Conservation (phyloP, 92 coral and sea anemone species). For the Porites rus region DNA sequence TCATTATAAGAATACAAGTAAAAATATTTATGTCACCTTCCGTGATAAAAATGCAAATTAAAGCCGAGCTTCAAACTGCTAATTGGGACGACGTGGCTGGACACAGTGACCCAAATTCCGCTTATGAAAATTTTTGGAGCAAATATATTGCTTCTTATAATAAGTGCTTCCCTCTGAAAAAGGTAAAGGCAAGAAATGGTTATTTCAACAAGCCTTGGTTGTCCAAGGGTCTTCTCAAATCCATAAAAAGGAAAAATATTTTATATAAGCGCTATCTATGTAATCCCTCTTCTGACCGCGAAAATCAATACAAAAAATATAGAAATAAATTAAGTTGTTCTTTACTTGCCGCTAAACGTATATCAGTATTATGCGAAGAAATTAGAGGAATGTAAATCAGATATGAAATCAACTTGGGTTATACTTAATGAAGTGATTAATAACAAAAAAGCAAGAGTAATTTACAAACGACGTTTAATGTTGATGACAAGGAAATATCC, state of each 20-base stretch:
- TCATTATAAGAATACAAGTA: neutral
- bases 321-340: constrained; percentile 41
- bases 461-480: too few species aligned
- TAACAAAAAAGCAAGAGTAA: neutral
- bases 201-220: too few species aligned
- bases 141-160: constrained; percentile 36
- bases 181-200: too few species aligned
- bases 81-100: too few species aligned
- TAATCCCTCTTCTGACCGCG: neutral
- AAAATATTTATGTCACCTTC: neutral
- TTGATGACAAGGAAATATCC: too few species aligned
- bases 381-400: constrained; percentile 8
- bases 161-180: constrained; percentile 13
- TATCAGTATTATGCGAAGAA: constrained; percentile 24
- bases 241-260: constrained; percentile 37
- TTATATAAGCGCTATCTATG: constrained; percentile 47
- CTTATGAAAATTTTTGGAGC: constrained; percentile 15
- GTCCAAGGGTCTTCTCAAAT: too few species aligned
- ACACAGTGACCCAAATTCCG: too few species aligned
- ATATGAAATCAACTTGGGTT: constrained; percentile 47
- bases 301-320: neutral
- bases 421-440: constrained; percentile 12
- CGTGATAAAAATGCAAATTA: constrained; percentile 8
- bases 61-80: too few species aligned
- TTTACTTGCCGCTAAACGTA: constrained; percentile 56